Evolutionary conservation across 1,140 invertebrate species (phyloP).

Genomic region (Spodoptera frugiperda): DNA sequence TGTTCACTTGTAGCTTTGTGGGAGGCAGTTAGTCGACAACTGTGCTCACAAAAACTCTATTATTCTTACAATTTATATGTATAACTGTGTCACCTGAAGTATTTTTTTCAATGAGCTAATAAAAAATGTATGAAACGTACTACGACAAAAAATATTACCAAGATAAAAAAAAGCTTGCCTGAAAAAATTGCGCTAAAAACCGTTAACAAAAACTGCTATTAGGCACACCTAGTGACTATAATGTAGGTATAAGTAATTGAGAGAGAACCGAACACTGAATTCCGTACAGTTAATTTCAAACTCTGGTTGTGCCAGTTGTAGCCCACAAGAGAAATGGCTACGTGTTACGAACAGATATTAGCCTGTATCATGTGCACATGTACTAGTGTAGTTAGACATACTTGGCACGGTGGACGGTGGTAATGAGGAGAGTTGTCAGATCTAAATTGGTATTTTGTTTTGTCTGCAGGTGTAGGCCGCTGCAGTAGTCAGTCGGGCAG

Average conservation of each 20-base stretch:
- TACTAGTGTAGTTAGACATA: background rate
- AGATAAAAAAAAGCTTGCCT: background rate
- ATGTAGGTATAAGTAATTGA: conserved; percentile 3
- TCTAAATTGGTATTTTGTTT: conserved; percentile 37
- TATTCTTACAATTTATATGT: background rate
- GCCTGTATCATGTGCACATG: background rate
- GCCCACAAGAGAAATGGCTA: background rate
- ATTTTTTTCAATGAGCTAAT: background rate
- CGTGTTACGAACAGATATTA: background rate
- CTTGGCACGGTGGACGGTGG: background rate
- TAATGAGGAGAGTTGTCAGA: background rate
- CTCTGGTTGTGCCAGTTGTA: background rate
- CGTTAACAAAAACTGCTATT: background rate
- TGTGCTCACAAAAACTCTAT: background rate
- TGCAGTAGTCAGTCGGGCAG: conserved; percentile 86
- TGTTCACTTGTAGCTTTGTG: conserved; percentile 15
- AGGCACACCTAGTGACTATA: background rate
- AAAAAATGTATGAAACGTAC: conserved; percentile 1
- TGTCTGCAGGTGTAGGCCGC: conserved; percentile 77
- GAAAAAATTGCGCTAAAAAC: background rate
- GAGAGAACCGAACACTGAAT: background rate
- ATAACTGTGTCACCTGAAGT: background rate
- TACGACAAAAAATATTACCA: conserved; percentile 13
- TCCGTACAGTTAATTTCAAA: conserved; percentile 10
- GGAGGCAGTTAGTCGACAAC: background rate